Conservation (phyloP, 2,113 vertebrate genomes). For the Ptyas mucosa region DNA sequence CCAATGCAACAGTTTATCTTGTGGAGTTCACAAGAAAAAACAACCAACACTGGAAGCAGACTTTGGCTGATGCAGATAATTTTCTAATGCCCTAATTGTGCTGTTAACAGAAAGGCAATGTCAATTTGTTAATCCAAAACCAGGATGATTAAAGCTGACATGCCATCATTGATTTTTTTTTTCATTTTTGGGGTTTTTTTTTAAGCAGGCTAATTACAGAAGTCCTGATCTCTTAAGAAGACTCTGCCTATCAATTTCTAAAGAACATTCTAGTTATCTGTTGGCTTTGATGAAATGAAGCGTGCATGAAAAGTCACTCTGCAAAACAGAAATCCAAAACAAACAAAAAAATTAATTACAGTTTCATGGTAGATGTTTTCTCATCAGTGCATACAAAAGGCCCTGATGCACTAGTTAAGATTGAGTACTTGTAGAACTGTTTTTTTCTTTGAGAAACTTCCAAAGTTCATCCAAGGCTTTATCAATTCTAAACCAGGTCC, state of each 20-base stretch:
- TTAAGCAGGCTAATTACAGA: constrained; percentile 8
- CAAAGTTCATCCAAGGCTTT: not conserved
- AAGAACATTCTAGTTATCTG: not conserved
- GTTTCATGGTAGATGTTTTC: not conserved
- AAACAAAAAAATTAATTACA: not conserved
- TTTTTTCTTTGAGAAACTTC: not conserved
- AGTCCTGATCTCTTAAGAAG: not conserved
- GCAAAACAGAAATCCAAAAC: not conserved
- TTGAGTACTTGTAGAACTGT: not conserved
- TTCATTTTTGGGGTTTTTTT: constrained; percentile 1
- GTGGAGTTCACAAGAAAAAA: not conserved
- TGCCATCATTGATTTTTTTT: constrained; percentile 5
- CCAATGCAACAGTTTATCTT: not conserved
- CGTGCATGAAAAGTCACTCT: not conserved
- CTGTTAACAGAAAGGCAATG: not conserved
- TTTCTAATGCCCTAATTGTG: constrained; percentile 15
- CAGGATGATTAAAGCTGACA: constrained; percentile 23
- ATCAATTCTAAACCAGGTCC: not conserved
- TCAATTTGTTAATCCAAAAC: constrained; percentile 12
- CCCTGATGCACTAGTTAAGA: not conserved
- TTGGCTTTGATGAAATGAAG: not conserved
- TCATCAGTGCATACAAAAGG: not conserved
- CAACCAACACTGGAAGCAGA: not conserved
- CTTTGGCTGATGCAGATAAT: not conserved
- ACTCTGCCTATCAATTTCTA: not conserved